phyloP scores from a whole-genome alignment of 2,888 invertebrate species.

The Cheilosia impressa region DNA sequence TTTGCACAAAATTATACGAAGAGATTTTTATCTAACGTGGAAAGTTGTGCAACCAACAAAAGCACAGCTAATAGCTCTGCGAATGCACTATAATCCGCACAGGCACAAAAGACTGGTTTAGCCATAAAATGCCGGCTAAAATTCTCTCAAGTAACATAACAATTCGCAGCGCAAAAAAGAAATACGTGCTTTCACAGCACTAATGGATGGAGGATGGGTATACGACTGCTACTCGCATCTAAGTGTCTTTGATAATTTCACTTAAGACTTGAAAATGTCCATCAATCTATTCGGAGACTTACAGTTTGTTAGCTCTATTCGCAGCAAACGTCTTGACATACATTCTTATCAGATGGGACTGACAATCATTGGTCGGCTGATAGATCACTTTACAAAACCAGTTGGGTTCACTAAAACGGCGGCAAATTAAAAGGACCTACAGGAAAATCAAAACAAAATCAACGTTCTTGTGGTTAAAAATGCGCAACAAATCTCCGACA shows the following conservation, averaged over 20 bases:
- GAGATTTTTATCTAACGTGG: slow-evolving; percentile 14
- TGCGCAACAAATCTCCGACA: neutral
- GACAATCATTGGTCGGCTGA: neutral
- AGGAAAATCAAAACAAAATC: neutral
- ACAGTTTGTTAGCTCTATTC: neutral
- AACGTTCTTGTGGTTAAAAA: neutral
- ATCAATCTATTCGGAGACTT: neutral
- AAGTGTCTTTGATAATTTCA: slow-evolving; percentile 16
- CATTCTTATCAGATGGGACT: slow-evolving; percentile 10
- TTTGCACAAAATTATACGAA: neutral
- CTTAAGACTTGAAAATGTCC: neutral
- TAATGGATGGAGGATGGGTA: neutral
- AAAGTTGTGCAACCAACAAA: slow-evolving; percentile 7
- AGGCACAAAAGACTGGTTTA: slow-evolving; percentile 1
- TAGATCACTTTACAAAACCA: neutral
- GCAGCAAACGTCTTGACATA: slow-evolving; percentile 1
- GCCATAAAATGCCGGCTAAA: neutral
- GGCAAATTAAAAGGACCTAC: neutral
- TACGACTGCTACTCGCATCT: neutral
- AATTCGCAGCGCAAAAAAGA: neutral
- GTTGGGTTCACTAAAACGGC: too few relatives aligned
- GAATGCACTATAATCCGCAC: neutral
- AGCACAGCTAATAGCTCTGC: neutral
- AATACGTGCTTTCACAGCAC: slow-evolving; percentile 16
- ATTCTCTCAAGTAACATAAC: neutral